Percentiles rank a stretch among this genome's conserved stretches.
phyloP scores from a whole-genome alignment of 2,113 vertebrate genomes.

The Electrona antarctica region DNA sequence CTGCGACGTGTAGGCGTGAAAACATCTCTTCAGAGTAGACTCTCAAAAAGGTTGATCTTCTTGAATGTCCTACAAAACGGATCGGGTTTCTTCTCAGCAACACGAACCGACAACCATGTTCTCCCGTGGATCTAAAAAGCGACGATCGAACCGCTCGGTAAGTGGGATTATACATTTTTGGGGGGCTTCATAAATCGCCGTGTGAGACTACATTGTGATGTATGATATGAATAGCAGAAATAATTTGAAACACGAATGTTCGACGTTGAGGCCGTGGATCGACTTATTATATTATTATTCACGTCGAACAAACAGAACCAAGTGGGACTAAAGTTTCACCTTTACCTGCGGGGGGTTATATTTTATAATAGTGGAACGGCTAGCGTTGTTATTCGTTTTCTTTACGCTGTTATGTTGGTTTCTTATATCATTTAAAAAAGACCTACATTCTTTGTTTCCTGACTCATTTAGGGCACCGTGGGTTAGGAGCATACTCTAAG shows the following conservation, averaged over 20 bases:
- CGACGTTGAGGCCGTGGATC: background rate
- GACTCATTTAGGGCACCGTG: slow-evolving; percentile 41
- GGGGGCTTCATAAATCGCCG: background rate
- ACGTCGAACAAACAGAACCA: slow-evolving; percentile 19
- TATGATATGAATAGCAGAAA: background rate
- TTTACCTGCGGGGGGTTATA: slow-evolving; percentile 32
- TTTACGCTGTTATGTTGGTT: background rate
- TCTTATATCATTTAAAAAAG: background rate
- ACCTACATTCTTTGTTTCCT: slow-evolving; percentile 50
- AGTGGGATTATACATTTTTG: slow-evolving; percentile 47
- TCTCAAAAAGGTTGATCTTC: too few relatives aligned
- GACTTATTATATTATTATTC: background rate
- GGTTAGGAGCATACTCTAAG: too few relatives aligned
- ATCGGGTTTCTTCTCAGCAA: slow-evolving; percentile 1
- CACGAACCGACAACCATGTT: slow-evolving; percentile 69
- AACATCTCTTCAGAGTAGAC: too few relatives aligned
- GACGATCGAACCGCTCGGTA: slow-evolving; percentile 77
- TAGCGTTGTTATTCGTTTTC: background rate
- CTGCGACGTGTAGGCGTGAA: background rate
- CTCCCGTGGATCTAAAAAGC: slow-evolving; percentile 80
- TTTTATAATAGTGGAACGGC: too few relatives aligned
- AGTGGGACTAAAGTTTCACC: slow-evolving; percentile 40
- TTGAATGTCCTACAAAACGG: background rate
- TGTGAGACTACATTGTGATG: background rate
- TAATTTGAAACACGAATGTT: background rate